These are phyloP conservation scores for Nemoura dubitans DNA, from an alignment of 2,888 invertebrate species.

Conservation along the genomic window DNA sequence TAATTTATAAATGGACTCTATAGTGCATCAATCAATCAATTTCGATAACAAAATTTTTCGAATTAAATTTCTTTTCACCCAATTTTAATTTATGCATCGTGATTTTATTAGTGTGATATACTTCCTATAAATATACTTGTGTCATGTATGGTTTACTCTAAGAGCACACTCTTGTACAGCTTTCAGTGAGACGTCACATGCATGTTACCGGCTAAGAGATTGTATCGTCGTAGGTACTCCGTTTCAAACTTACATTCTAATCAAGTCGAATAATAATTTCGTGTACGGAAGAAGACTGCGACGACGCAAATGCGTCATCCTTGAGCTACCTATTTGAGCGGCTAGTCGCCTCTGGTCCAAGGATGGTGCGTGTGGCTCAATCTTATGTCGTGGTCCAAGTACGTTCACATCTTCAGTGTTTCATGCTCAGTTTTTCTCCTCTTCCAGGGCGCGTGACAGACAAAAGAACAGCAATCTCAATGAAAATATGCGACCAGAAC, in stretches of 20 bases:
- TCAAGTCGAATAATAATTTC: neutral
- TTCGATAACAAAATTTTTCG: conserved; percentile 13
- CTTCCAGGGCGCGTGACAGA: neutral
- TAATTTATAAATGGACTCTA: conserved; percentile 34
- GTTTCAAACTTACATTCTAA: neutral
- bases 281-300: neutral
- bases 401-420: too few species aligned
- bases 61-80: neutral
- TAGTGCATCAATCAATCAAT: conserved; percentile 38
- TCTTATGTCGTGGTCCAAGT: too few species aligned
- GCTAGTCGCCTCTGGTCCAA: too few species aligned
- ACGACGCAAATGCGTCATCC: too few species aligned
- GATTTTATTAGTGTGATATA: neutral
- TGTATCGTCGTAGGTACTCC: too few species aligned
- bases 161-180: neutral
- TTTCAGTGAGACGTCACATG: neutral
- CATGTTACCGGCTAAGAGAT: neutral
- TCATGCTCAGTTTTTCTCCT: neutral
- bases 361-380: too few species aligned
- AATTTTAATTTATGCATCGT: conserved; percentile 7
- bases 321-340: too few species aligned
- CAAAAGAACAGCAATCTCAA: neutral
- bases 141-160: neutral
- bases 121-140: neutral
- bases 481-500: neutral